Base-by-base conservation (phyloP, 2,888 invertebrate genomes). In the Pseudolycoriella hygida region DNA sequence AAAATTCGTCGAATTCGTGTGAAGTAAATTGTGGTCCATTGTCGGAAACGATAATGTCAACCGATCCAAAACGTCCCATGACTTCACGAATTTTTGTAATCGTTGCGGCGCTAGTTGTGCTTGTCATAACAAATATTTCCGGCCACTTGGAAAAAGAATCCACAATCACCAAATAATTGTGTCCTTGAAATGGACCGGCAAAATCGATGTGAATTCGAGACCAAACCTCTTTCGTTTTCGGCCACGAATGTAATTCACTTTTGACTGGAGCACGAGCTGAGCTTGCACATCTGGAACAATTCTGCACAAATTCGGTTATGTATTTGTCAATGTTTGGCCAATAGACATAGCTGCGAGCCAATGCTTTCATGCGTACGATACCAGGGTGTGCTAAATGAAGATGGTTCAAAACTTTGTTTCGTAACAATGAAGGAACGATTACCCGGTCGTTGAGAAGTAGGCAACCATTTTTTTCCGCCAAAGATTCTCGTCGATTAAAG, bases 191-290 rank as follows among this genome's bases (percentile, higher is more conserved):
- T 20, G 60, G 61, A n/a, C 63, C 64, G 12, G 63, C 61, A 53
- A 60, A 65, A 51, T 67, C 67, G 14, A 62, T 52, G 52, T 67
- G 65, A 3, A 66, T 49, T 15, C 65, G 51, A 46, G 60, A 53
- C 58, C 59, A 61, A 11, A 56, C 55, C 43, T 51, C 48, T 5
- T 46, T 49, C 18, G 59, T 48, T 46, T 51, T 53, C 19, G 47
- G 49, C 49, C 54, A 55, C 25, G 54, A 48, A 25, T 49, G 47
- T 18, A 53, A 42, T 34, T 15, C 39, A 12, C 51, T 50, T 53
- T 55, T 57, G 12, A 48, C 46, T 40, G 57, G 54, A 19, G 53
- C 52, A 46, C 54, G 55, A 42, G 52, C 53, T 39, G 51, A 48
- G 31, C 44, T 39, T 41, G 51, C 49, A 50, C 59, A 58, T 14